Evolutionary conservation across 2,888 invertebrate genomes (phyloP), one percentile per base, ranked within the genome.

Genomic region (Therioaphis trifolii): DNA sequence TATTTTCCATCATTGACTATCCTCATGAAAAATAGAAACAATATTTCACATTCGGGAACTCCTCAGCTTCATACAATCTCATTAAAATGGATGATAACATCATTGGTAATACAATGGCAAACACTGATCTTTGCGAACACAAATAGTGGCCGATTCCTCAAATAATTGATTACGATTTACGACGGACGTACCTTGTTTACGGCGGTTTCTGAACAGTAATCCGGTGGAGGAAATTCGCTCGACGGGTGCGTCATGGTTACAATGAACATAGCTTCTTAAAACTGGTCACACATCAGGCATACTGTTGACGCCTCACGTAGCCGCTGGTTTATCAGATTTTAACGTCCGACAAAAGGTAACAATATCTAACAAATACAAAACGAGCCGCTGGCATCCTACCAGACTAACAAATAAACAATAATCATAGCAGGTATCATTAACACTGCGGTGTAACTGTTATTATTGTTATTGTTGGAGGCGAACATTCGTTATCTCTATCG

Each of bases 181-280:
- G 29, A 0, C n/a, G 29, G 0, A 80, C 79, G 11, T 82, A 82
- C 80, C 72, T 82, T 24, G 14, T 35, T 46, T 0, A 4, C 11
- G 18, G 5, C 21, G 46, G 49, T 63, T 12, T 61, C 61, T 3
- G 40, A 46, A 72, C 80, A 29, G 43, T 82, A 82, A 29, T 82
- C 24, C 5, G 71, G 61, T 24, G 80, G 80, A n/a, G 80, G 80
- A 72, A 82, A 82, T 46, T 63, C 72, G 29, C 72, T 72, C n/a
- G 58, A 72, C 24, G 15, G 29, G 18, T 72, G 72, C 35, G 15
- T 24, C 46, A 63, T 61, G 35, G 29, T 79, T 11, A 69, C 29
- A 21, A 52, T 4, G 46, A 35, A 12, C 11, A 58, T 21, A 9
- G n/a, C 43, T 68, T 52, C 66, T 15, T 21, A 35, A 43, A n/a